Conservation (phyloP, 2,113 vertebrate species). For the Ariopsis seemanni region DNA sequence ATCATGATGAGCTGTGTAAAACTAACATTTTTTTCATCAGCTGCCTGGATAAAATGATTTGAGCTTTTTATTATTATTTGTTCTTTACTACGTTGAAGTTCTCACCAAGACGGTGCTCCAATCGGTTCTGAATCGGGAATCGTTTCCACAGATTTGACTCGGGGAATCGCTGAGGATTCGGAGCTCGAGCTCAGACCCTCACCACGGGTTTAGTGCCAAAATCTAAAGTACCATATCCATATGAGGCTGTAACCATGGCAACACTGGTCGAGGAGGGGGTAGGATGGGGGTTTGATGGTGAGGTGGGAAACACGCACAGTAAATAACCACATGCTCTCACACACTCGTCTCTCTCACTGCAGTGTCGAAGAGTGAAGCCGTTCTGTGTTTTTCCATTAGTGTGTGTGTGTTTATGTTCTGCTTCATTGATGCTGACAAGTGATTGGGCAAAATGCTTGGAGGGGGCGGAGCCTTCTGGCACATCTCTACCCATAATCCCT, state of each 20-base stretch:
- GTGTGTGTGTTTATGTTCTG: too few species aligned
- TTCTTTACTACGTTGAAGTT: neutral
- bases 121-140: neutral
- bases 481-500: neutral
- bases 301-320: neutral
- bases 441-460: neutral
- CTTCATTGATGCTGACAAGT: neutral
- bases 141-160: neutral
- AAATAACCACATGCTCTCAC: neutral
- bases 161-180: neutral
- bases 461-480: neutral
- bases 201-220: slow-evolving; percentile 50
- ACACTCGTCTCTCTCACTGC: neutral
- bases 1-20: neutral
- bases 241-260: slow-evolving; percentile 59
- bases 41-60: neutral
- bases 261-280: slow-evolving; percentile 22
- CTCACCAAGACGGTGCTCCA: too few species aligned
- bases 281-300: slow-evolving; percentile 3
- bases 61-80: neutral
- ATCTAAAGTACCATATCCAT: slow-evolving; percentile 48
- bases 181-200: neutral
- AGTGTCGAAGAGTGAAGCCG: neutral
- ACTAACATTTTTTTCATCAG: neutral
- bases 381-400: neutral